phyloP scores from a whole-genome alignment of 2,888 invertebrate genomes.

The Acanthacorydalis orientalis region DNA sequence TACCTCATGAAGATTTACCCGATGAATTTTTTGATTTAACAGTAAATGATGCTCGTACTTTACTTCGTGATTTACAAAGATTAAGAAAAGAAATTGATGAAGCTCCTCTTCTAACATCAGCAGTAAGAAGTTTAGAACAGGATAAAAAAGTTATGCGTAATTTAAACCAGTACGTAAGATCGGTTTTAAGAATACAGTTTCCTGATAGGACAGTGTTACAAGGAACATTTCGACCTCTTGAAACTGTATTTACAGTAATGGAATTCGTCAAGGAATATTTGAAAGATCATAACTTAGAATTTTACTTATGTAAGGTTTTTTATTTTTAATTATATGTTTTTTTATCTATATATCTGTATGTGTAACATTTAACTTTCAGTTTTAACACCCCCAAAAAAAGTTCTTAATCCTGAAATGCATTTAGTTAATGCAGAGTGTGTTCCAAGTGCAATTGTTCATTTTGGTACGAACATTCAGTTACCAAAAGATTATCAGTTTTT shows the following conservation, averaged over 20 bases:
- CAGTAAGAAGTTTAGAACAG: constrained; percentile 40
- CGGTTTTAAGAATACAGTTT: constrained; percentile 72
- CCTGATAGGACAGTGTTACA: constrained; percentile 75
- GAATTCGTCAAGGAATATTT: constrained; percentile 61
- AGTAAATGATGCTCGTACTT: constrained; percentile 58
- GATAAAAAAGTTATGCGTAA: constrained; percentile 35
- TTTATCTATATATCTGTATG: too few species aligned
- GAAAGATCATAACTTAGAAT: constrained; percentile 41
- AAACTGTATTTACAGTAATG: constrained; percentile 51
- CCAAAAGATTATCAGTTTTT: constrained; percentile 29
- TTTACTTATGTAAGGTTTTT: constrained; percentile 57
- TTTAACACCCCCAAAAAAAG: constrained; percentile 65
- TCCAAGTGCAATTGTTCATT: constrained; percentile 62
- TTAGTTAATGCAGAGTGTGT: constrained; percentile 58
- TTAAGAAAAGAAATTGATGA: constrained; percentile 47
- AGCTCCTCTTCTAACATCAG: constrained; percentile 52
- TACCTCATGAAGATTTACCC: constrained; percentile 53
- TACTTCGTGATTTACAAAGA: constrained; percentile 57
- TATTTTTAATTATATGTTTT: too few species aligned
- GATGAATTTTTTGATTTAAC: constrained; percentile 84
- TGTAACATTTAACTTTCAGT: constrained; percentile 32
- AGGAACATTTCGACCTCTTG: constrained; percentile 63
- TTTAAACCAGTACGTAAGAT: constrained; percentile 52
- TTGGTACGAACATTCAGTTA: constrained; percentile 33
- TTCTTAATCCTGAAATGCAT: constrained; percentile 41